Base-by-base conservation (phyloP, 1,140 invertebrate species). In the Pollicipes pollicipes region DNA sequence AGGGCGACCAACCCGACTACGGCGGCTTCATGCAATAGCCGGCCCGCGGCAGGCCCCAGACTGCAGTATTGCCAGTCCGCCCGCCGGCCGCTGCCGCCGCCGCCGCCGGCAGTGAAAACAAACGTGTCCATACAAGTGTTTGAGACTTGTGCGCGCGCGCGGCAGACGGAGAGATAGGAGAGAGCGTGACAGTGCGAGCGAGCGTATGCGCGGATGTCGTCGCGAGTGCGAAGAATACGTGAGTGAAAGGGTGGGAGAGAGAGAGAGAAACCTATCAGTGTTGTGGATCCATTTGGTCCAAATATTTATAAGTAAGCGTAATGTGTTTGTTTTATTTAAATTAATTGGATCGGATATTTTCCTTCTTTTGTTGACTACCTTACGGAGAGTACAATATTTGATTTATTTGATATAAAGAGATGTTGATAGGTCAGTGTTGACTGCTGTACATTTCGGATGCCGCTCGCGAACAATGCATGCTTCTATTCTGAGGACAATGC, bases 1-100 rank as follows among this genome's bases (percentile, higher is more conserved):
- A 97, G 82, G 90, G 90, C 78, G 93, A 96, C 82, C 92, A 95
- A 83, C 90, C 91, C 78, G 92, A 96, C 83, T 95, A 94, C 85
- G 64, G 64, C 64, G 64, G 64, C n/a, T 66, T 66, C 64, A 66
- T 66, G 64, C 64, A 66, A 58, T 58, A 58, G 45, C 45, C 45
- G 45, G 17, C 13, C 45, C 13, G 45, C 6, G 45, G 13, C 45
- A 21, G 6, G 35, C 45, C 45, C 45, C 45, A 10, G 45, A 10
- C 45, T 21, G 45, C 2, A 21, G 6, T 21, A 21, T 21, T 10
- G 45, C 13, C 45, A 58, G 45, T 58, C 2, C 24, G 6, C 13
- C 45, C 45, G 45, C 45, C 17, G 10, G 45, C 45, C 45, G 45
- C 10, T 21, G 32, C 32, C 32, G 4, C 32, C 32, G 32, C 32